Evolutionary conservation across 2,113 vertebrate genomes (phyloP), one percentile per base, ranked within the genome.

Genomic region (Cyprinodon brontotheroides): DNA sequence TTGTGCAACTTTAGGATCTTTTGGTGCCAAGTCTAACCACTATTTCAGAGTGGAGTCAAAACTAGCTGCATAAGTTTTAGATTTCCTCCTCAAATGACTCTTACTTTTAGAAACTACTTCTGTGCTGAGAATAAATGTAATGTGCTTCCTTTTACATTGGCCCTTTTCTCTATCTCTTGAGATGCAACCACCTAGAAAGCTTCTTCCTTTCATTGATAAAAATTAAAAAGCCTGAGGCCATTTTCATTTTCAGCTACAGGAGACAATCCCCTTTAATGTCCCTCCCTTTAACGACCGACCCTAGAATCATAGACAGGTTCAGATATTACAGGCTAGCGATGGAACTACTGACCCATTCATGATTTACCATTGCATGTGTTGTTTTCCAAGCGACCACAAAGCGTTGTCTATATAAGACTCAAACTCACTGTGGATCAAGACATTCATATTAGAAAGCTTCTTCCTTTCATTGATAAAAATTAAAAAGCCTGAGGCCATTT

Each of bases 221-320:
- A 85, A 88, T 85, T 36, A 66, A 87, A 89, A 83, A 0, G 38
- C 72, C 79, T 7, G 5, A 41, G 67, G 72, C 75, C 6, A n/a
- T 83, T 76, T 88, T 77, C 77, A 88, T 79, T 80, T 79, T 70
- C 39, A 69, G 57, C 66, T 75, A n/a, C n/a, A n/a, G n/a, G n/a
- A n/a, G n/a, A n/a, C n/a, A n/a, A n/a, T n/a, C n/a, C n/a, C n/a
- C n/a, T n/a, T n/a, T n/a, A n/a, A n/a, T n/a, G n/a, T n/a, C n/a
- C n/a, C n/a, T n/a, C n/a, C n/a, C n/a, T n/a, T n/a, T n/a, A n/a
- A n/a, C n/a, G n/a, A n/a, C n/a, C n/a, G n/a, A n/a, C n/a, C n/a
- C n/a, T n/a, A n/a, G n/a, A n/a, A n/a, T n/a, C n/a, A n/a, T n/a
- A n/a, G n/a, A n/a, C n/a, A n/a, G n/a, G n/a, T n/a, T n/a, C n/a